Evolutionary conservation across 2,797 vertebrate species (phyloP).

Genomic region (Danio choprae): DNA sequence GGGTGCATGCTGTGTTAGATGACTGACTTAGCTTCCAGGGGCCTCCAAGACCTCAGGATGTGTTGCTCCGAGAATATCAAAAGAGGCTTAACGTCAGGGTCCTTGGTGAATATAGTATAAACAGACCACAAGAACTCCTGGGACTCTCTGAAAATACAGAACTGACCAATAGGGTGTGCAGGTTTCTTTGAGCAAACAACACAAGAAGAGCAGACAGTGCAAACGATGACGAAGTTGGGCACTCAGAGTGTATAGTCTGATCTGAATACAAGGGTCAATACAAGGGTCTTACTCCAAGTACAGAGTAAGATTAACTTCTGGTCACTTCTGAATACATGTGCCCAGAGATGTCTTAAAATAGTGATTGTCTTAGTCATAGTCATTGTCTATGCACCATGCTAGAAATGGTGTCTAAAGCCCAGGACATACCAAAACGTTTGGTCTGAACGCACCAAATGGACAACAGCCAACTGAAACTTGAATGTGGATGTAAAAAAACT

Average conservation of each 20-base stretch:
- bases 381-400: no score
- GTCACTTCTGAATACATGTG: constrained; percentile 1
- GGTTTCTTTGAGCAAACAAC: background rate
- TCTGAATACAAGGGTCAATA: background rate
- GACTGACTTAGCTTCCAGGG: background rate
- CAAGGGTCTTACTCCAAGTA: background rate
- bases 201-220: constrained; percentile 1
- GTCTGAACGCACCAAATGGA: no score
- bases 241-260: constrained; percentile 7
- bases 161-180: background rate
- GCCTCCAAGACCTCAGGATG: background rate
- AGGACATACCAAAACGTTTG: no score
- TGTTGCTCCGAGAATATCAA: background rate
- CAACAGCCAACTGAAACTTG: no score
- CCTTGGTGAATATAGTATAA: background rate
- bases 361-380: no score
- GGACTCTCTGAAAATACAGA: background rate
- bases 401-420: constrained; percentile 6
- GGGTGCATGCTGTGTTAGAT: background rate
- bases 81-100: background rate
- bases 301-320: constrained; percentile 12
- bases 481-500: no score
- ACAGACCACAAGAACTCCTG: background rate
- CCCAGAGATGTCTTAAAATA: constrained; percentile 4
- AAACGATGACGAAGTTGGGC: no score